Evolutionary conservation across 2,888 invertebrate genomes (phyloP).

Genomic region (Spisula solida): DNA sequence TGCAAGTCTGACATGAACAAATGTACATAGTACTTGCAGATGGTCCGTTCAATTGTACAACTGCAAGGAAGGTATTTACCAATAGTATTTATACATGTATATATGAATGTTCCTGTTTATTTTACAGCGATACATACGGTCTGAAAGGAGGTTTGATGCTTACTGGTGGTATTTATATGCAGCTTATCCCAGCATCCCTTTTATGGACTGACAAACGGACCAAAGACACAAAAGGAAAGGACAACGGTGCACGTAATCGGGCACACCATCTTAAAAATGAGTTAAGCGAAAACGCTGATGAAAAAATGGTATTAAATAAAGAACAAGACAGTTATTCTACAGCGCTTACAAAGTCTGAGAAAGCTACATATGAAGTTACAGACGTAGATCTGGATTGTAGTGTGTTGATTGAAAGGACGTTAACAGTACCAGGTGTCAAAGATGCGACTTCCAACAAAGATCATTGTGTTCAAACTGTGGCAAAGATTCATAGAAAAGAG

Average conservation of each 20-base stretch:
- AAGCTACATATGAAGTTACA: neutral
- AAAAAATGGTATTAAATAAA: neutral
- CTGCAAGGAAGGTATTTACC: no score
- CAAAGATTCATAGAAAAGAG: neutral
- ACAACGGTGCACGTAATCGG: neutral
- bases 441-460: neutral
- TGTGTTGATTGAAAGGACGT: conserved; percentile 22
- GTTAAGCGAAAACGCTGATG: neutral
- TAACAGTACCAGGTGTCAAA: neutral
- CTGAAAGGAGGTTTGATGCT: conserved; percentile 17
- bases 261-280: neutral
- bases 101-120: neutral
- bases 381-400: neutral
- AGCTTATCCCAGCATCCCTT: conserved; percentile 21
- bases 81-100: no score
- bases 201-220: conserved; percentile 20
- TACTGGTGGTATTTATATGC: conserved; percentile 31
- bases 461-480: no score
- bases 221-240: neutral
- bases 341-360: no score
- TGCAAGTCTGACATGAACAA: no score
- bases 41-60: no score
- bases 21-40: no score
- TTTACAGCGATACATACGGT: conserved; percentile 1
- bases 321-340: neutral